phyloP scores from a whole-genome alignment of 37 sponge, comb jelly and placozoan genomes.

The Tethya wilhelma region DNA sequence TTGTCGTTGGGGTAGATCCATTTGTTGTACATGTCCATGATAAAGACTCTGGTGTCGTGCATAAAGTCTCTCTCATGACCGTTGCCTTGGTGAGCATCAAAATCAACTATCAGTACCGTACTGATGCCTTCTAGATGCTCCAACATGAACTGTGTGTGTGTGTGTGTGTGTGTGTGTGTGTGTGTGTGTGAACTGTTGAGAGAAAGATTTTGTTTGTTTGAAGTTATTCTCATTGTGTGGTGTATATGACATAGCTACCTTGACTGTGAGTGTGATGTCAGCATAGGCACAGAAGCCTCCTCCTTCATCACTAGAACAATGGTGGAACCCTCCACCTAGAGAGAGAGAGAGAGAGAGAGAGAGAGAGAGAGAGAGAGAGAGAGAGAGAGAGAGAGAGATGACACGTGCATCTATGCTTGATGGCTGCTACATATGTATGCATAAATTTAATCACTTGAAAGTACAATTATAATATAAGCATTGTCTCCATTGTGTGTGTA shows the following conservation, averaged over 20 bases:
- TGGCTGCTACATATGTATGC: not conserved
- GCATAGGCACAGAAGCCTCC: slow-evolving; percentile 96
- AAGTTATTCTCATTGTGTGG: too few relatives aligned
- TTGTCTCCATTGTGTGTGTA: too few relatives aligned
- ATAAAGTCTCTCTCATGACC: slow-evolving; percentile 92
- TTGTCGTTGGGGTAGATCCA: slow-evolving; percentile 87
- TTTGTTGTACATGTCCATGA: slow-evolving; percentile 86
- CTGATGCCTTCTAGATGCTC: slow-evolving; percentile 55
- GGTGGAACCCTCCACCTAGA: slow-evolving; percentile 90
- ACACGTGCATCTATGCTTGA: not conserved
- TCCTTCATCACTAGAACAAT: slow-evolving; percentile 75
- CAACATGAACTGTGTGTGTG: slow-evolving; percentile 75
- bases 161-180: too few relatives aligned
- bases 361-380: not conserved
- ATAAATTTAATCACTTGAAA: too few relatives aligned
- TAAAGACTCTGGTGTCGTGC: slow-evolving; percentile 74
- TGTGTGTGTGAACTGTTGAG: too few relatives aligned
- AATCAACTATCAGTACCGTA: slow-evolving; percentile 87
- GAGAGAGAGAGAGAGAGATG: not conserved
- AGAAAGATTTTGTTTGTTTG: too few relatives aligned
- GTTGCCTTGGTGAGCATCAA: slow-evolving; percentile 95
- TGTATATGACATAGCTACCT: too few relatives aligned
- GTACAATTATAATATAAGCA: too few relatives aligned
- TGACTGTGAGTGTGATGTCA: slow-evolving; percentile 86
- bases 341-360: slow-evolving; percentile 7